Evolutionary conservation across 23 tunicate species (phyloP).

Genomic region (Ascidia mentula): DNA sequence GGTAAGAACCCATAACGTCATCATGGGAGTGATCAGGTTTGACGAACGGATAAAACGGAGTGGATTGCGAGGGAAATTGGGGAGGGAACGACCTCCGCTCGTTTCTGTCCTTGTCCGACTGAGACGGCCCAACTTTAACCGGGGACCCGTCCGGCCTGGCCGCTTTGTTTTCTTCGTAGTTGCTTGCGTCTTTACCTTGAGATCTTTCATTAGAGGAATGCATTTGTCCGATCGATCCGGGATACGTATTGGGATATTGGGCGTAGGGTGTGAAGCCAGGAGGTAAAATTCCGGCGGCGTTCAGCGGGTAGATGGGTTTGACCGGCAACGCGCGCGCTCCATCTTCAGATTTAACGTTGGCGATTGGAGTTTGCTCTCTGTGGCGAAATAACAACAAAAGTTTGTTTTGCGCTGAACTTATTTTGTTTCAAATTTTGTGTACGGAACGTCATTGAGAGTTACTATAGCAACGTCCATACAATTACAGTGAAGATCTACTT

Average conservation of each 20-base stretch:
- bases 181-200: neutral
- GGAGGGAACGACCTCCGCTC: neutral
- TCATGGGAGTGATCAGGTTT: neutral
- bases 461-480: too few species aligned
- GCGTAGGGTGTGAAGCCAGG: neutral
- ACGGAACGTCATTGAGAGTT: too few species aligned
- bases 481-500: too few species aligned
- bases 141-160: neutral
- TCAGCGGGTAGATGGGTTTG: too few species aligned
- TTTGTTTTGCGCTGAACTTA: too few species aligned
- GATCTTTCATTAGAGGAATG: neutral
- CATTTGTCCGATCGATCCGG: neutral
- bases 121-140: neutral
- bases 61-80: neutral
- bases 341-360: too few species aligned
- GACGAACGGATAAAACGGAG: neutral
- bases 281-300: neutral
- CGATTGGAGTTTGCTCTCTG: too few species aligned
- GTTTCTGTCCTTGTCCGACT: neutral
- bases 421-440: too few species aligned
- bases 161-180: neutral
- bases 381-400: too few species aligned
- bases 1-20: too few species aligned
- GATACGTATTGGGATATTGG: neutral
- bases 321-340: too few species aligned